Percentiles rank a stretch among this genome's conserved stretches.
Evolutionary conservation across 2,113 vertebrate species (phyloP).

Genomic region (Albula goreensis): DNA sequence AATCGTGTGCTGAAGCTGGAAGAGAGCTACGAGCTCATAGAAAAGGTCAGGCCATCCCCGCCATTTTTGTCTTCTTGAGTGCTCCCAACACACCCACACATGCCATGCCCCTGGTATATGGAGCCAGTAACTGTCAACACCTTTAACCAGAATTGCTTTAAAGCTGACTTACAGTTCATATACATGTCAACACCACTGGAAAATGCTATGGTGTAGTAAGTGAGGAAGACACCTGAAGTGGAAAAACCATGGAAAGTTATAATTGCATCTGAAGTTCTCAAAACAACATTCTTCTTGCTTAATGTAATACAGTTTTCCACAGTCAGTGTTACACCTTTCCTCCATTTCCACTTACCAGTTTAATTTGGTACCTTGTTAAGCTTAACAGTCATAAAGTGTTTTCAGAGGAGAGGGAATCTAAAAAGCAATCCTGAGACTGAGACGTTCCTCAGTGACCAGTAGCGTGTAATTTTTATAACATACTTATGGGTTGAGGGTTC

Average conservation of each 20-base stretch:
- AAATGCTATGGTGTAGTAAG: neutral
- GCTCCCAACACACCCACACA: neutral
- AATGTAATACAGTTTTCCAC: neutral
- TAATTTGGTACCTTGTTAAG: neutral
- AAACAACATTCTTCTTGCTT: neutral
- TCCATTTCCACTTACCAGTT: neutral
- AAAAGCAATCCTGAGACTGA: neutral
- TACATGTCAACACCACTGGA: neutral
- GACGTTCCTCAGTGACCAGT: neutral
- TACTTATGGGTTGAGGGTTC: neutral
- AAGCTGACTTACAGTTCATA: too few relatives aligned
- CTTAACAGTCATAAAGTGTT: neutral
- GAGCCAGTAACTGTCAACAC: neutral
- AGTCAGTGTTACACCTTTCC: neutral
- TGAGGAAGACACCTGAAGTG: too few relatives aligned
- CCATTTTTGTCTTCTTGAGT: too few relatives aligned
- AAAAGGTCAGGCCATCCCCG: constrained; percentile 78
- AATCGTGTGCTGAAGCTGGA: constrained; percentile 91
- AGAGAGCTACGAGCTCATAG: constrained; percentile 95
- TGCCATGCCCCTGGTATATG: neutral
- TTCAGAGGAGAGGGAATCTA: neutral
- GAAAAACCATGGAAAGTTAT: too few relatives aligned
- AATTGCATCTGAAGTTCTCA: too few relatives aligned
- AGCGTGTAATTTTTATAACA: neutral
- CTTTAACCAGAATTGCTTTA: neutral